Evolutionary conservation across 1,140 invertebrate species (phyloP).

Genomic region (Anoplophora glabripennis): DNA sequence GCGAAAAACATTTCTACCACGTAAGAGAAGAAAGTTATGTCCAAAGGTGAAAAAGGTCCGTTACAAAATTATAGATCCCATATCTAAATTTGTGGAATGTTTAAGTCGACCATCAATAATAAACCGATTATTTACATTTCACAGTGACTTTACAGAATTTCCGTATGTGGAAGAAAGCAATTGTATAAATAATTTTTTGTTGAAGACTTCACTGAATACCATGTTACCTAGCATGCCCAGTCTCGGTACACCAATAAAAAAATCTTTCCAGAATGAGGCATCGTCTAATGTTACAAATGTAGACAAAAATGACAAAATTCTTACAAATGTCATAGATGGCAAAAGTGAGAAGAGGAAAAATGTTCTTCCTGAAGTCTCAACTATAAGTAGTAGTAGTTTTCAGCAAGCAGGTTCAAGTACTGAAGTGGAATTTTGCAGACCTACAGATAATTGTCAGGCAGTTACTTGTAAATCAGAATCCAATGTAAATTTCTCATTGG

Average conservation of each 20-base stretch:
- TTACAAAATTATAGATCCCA: not conserved
- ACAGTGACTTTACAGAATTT: not conserved
- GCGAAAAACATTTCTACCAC: not conserved
- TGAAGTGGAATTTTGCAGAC: conserved; percentile 25
- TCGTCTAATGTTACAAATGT: not conserved
- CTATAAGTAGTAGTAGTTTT: conserved; percentile 19
- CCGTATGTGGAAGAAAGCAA: not conserved
- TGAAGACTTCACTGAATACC: not conserved
- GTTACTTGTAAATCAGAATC: too few species aligned
- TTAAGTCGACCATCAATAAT: not conserved
- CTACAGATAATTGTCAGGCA: conserved; percentile 14
- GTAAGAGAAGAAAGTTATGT: not conserved
- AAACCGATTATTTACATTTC: not conserved
- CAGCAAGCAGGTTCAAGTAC: conserved; percentile 19
- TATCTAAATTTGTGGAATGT: conserved; percentile 10
- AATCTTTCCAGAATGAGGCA: not conserved
- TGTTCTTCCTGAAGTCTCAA: conserved; percentile 1
- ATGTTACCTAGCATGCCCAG: conserved; percentile 27
- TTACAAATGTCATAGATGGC: too few species aligned
- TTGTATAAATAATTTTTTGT: too few species aligned
- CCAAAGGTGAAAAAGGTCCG: not conserved
- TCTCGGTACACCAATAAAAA: conserved; percentile 19
- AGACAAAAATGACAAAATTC: too few species aligned
- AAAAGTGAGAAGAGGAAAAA: not conserved
- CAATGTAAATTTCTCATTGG: too few species aligned